Conservation (phyloP, 2,113 vertebrate genomes). For the Columbina picui region DNA sequence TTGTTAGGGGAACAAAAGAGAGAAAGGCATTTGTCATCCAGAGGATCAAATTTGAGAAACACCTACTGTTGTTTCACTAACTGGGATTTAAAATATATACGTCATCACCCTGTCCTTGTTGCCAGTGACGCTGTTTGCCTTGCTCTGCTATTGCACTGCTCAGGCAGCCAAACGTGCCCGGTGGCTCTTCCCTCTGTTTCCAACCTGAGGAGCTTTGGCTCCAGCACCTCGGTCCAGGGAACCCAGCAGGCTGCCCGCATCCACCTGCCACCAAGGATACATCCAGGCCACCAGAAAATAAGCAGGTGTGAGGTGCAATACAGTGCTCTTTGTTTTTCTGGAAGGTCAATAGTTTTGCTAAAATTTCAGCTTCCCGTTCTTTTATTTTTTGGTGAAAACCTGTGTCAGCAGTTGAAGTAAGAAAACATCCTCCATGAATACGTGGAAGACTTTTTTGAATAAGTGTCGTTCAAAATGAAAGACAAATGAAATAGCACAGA, state of each 20-base stretch:
- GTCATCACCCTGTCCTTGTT: background rate
- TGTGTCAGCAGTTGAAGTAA: background rate
- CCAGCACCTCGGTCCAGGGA: background rate
- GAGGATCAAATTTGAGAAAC: constrained; percentile 1
- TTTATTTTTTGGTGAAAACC: background rate
- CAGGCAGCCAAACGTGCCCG: rapidly evolving
- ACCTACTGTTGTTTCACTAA: background rate
- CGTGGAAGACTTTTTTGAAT: background rate
- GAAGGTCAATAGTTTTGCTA: background rate
- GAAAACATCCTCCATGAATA: background rate
- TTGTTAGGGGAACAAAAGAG: background rate
- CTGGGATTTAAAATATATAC: background rate
- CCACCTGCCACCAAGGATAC: background rate
- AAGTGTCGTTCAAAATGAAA: background rate
- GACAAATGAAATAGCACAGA: background rate
- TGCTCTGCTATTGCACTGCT: background rate
- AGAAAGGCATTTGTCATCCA: background rate
- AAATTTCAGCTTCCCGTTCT: background rate
- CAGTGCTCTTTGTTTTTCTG: background rate
- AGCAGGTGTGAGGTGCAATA: background rate
- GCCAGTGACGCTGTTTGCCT: background rate
- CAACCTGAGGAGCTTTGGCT: background rate
- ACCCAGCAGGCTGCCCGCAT: background rate
- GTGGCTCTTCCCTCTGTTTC: background rate
- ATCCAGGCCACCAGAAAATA: background rate